Evolutionary conservation across 2,888 invertebrate genomes (phyloP).

Genomic region (Pimpla rufipes): DNA sequence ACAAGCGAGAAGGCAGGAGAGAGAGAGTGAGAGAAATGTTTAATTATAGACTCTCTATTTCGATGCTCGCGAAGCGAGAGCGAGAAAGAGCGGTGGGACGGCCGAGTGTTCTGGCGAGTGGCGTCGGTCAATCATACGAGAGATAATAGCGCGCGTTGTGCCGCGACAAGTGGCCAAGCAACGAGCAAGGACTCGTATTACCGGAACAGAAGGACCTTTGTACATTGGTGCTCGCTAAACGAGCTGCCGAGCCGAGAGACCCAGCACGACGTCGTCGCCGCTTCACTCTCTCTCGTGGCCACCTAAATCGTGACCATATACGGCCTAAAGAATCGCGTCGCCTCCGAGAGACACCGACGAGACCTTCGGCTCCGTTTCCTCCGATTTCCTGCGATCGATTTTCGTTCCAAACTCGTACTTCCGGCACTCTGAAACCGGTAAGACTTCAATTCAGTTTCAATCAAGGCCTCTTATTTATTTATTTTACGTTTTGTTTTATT

Average conservation of each 20-base stretch:
- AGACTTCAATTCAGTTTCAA: slow-evolving; percentile 62
- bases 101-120: slow-evolving; percentile 41
- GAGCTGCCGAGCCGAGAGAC: neutral
- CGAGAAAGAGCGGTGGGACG: slow-evolving; percentile 44
- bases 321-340: slow-evolving; percentile 18
- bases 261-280: neutral
- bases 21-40: slow-evolving; percentile 40
- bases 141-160: slow-evolving; percentile 57
- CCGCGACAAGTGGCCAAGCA: slow-evolving; percentile 57
- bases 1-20: slow-evolving; percentile 7
- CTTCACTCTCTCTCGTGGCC: neutral
- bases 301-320: slow-evolving; percentile 40
- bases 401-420: slow-evolving; percentile 62
- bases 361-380: slow-evolving; percentile 56
- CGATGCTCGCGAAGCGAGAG: slow-evolving; percentile 31
- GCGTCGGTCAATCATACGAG: slow-evolving; percentile 59
- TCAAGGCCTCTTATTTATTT: slow-evolving; percentile 16
- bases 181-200: slow-evolving; percentile 46
- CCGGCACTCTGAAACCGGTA: slow-evolving; percentile 66
- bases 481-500: neutral
- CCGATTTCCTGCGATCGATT: slow-evolving; percentile 46
- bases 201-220: slow-evolving; percentile 51
- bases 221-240: slow-evolving; percentile 22
- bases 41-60: slow-evolving; percentile 67
- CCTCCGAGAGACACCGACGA: slow-evolving; percentile 37